Evolutionary conservation across 2,797 vertebrate species (phyloP).

Genomic region (Sitta carolinensis): DNA sequence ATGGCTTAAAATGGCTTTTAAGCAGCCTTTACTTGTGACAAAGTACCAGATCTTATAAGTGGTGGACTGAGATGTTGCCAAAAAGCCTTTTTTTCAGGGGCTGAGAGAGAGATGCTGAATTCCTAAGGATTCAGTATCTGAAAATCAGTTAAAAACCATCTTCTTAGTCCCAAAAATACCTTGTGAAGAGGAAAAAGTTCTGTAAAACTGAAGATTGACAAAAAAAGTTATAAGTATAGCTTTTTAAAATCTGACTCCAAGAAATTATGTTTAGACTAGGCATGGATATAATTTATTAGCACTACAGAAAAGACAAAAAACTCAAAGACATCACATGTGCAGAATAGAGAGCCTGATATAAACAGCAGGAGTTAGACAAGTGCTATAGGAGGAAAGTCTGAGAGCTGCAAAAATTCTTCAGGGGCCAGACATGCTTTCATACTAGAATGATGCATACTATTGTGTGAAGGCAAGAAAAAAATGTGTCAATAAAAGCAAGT

Average conservation of each 20-base stretch:
- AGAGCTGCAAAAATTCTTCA: background rate
- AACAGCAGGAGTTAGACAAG: background rate
- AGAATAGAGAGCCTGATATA: background rate
- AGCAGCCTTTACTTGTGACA: background rate
- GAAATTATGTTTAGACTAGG: background rate
- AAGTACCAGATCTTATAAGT: background rate
- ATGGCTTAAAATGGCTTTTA: background rate
- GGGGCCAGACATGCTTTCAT: background rate
- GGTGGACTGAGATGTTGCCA: background rate
- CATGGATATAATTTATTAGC: background rate
- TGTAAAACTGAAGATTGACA: background rate
- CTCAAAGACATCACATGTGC: fast-evolving
- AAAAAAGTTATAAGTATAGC: background rate
- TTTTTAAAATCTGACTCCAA: background rate
- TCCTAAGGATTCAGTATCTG: background rate
- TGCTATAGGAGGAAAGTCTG: background rate
- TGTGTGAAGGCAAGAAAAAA: background rate
- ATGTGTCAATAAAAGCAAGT: background rate
- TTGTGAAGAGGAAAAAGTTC: background rate
- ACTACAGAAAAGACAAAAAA: background rate
- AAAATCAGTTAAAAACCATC: background rate
- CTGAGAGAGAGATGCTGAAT: background rate
- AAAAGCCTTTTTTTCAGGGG: background rate
- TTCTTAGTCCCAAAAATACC: background rate
- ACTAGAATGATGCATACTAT: background rate